Evolutionary conservation across 2,797 vertebrate genomes (phyloP), one percentile per base, ranked within the genome.

Genomic region (Philypnodon macrostomus): DNA sequence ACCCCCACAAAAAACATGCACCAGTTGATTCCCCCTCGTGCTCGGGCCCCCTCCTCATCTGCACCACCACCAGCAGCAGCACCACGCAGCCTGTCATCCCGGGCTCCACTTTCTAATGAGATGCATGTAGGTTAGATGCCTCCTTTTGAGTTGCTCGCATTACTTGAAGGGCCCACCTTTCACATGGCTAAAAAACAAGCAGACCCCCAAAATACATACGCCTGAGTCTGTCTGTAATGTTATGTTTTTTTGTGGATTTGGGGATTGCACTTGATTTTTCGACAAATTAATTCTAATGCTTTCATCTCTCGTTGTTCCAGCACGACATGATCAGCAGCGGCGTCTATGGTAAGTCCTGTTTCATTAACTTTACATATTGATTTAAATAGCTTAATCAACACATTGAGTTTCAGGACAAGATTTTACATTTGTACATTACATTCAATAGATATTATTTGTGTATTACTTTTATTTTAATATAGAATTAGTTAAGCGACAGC

Each of bases 291-390:
- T 90, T 86, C 88, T 87, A 88, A 87, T 90, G 87, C 86, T 78
- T 33, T 73, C 87, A 87, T 89, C 90, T 90, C 40, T 85, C 18
- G 50, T 52, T 70, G 57, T 51, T 69, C 50, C 93, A 91, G 92
- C 92, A 91, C 93, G 94, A 93, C 91, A 98, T 97, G 95, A 97
- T 97, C 94, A 98, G 94, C 91, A 95, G 92, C 93, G 95, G 93
- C 91, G 93, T 97, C 89, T 97, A 97, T 95, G 95, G 95, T 98
- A 93, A 85, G 92, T 92, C 75, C 66, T 78, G 83, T 88, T 85
- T 75, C 75, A 83, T 90, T 81, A 88, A 83, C 81, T 90, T 87
- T 30, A 11, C 33, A 54, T 26, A 18, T 45, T 42, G 3, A 12
- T 34, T 6, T 11, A 3, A 30, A 8, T 26, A 48, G 35, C 21